Evolutionary conservation across 2,888 invertebrate species (phyloP).

Genomic region (Campoplex nolae): DNA sequence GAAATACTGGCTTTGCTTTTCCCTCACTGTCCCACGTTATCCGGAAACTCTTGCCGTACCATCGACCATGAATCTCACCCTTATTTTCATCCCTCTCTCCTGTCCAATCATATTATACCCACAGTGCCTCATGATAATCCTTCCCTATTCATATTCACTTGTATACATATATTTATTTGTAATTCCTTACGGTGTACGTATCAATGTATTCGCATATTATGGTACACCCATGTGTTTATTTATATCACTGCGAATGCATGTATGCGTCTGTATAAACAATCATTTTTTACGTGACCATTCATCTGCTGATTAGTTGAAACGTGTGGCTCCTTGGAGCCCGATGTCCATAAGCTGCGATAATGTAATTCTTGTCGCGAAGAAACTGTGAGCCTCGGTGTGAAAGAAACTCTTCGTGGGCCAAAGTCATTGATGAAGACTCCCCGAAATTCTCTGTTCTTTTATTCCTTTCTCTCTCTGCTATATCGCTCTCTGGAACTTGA

Average conservation of each 20-base stretch:
- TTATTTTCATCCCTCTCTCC: neutral
- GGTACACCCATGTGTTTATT: neutral
- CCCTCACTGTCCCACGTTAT: conserved; percentile 7
- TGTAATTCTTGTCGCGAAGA: conserved; percentile 1
- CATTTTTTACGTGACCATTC: conserved; percentile 77
- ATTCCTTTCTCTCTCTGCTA: neutral
- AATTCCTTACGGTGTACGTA: neutral
- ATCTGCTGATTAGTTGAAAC: conserved; percentile 74
- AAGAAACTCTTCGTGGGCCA: conserved; percentile 8
- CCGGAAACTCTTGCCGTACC: neutral
- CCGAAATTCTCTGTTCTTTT: conserved; percentile 3
- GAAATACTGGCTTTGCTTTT: conserved; percentile 15
- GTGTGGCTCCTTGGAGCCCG: conserved; percentile 66
- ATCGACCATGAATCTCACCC: conserved; percentile 19
- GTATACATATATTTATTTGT: neutral
- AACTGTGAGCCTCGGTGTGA: neutral
- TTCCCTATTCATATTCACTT: conserved; percentile 61
- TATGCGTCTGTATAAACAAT: conserved; percentile 58
- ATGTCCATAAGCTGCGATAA: conserved; percentile 31
- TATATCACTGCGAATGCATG: neutral
- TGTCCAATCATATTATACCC: conserved; percentile 11
- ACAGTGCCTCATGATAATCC: conserved; percentile 77
- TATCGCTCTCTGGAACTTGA: neutral
- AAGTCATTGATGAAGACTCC: conserved; percentile 5
- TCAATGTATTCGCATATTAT: neutral